A percentile compares a stretch with the other conserved stretches of the same genome.
phyloP scores from a whole-genome alignment of 1,140 invertebrate genomes.

The Dendrolimus kikuchii region DNA sequence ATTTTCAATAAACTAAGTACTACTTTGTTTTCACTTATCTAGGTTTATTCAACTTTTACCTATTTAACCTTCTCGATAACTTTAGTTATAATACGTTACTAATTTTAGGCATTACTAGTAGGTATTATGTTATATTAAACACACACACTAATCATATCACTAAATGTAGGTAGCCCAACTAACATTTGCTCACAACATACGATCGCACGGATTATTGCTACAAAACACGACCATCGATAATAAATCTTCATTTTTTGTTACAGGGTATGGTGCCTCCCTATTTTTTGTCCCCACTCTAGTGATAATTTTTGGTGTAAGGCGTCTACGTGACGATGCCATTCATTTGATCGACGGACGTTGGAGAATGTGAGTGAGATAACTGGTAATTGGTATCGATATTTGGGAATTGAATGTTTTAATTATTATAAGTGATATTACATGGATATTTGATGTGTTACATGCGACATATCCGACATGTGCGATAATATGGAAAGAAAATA shows the following conservation, averaged over 20 bases:
- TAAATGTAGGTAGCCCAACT: not conserved
- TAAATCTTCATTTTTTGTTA: slow-evolving; percentile 63
- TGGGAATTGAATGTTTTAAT: no score
- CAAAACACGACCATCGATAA: slow-evolving; percentile 29
- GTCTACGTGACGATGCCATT: slow-evolving; percentile 7
- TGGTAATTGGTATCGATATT: no score
- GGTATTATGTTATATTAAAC: no score
- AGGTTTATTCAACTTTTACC: no score
- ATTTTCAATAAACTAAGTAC: no score
- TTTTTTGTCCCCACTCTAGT: slow-evolving; percentile 38
- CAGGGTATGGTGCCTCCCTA: slow-evolving; percentile 49
- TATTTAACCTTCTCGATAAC: no score
- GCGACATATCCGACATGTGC: not conserved
- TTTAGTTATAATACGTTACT: no score
- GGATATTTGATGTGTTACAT: not conserved
- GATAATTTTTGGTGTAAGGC: slow-evolving; percentile 9
- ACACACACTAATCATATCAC: no score
- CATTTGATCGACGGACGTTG: slow-evolving; percentile 18
- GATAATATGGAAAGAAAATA: no score
- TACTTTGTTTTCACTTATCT: no score
- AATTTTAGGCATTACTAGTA: no score
- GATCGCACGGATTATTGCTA: slow-evolving; percentile 29
- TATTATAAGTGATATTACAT: no score
- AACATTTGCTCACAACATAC: slow-evolving; percentile 15
- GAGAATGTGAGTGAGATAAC: not conserved